Conservation (phyloP, 2,888 invertebrate genomes). For the Lydus trimaculatus region DNA sequence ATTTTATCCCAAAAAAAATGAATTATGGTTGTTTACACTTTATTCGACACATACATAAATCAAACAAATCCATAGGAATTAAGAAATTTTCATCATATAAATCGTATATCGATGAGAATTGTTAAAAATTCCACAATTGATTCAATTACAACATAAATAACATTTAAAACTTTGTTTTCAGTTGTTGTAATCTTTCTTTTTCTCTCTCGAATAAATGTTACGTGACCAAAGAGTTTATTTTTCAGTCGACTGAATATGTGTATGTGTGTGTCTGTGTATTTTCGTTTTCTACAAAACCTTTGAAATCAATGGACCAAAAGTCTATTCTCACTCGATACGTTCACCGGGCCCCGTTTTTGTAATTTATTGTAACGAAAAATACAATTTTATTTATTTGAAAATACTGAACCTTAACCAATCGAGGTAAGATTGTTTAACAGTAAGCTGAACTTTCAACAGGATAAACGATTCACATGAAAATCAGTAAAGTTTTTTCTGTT, state of each 20-base stretch:
- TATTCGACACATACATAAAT: slow-evolving; percentile 43
- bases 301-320: slow-evolving; percentile 44
- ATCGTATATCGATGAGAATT: background rate
- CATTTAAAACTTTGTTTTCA: background rate
- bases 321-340: slow-evolving; percentile 46
- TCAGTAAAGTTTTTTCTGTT: background rate
- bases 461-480: slow-evolving; percentile 3
- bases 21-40: slow-evolving; percentile 45
- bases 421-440: slow-evolving; percentile 8
- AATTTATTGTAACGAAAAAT: slow-evolving; percentile 5
- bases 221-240: slow-evolving; percentile 51
- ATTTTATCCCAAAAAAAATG: slow-evolving; percentile 41
- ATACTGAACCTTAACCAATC: background rate
- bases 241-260: slow-evolving; percentile 45
- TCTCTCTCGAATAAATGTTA: slow-evolving; percentile 45
- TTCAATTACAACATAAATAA: slow-evolving; percentile 11
- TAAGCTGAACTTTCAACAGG: slow-evolving; percentile 6
- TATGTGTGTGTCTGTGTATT: background rate
- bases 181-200: background rate
- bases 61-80: slow-evolving; percentile 25
- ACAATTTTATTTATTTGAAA: slow-evolving; percentile 9
- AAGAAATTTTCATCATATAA: slow-evolving; percentile 14
- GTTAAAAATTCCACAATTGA: slow-evolving; percentile 6
- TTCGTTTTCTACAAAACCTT: slow-evolving; percentile 11
- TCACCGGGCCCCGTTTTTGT: slow-evolving; percentile 21